phyloP scores from a whole-genome alignment of 1,140 invertebrate genomes.

The Frieseomelitta varia region DNA sequence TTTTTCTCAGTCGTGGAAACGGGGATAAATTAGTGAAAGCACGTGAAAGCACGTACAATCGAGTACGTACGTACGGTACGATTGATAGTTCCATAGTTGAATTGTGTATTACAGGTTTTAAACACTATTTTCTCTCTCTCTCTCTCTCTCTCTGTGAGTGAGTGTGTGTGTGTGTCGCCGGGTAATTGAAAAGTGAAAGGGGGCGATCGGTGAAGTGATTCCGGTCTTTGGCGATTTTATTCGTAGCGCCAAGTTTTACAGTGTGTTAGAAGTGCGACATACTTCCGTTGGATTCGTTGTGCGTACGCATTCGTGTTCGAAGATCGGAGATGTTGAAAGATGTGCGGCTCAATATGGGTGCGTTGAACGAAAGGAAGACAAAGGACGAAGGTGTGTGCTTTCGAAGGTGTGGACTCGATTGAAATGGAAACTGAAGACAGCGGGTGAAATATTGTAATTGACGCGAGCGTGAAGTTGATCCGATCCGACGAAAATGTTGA shows the following conservation, averaged over 20 bases:
- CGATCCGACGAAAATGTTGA: slow-evolving; percentile 71
- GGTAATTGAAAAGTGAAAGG: slow-evolving; percentile 20
- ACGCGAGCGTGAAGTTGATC: not conserved
- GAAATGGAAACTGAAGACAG: slow-evolving; percentile 4
- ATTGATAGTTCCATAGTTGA: slow-evolving; percentile 14
- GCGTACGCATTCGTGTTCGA: not conserved
- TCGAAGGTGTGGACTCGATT: not conserved
- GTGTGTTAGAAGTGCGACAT: not conserved
- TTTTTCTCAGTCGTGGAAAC: not conserved
- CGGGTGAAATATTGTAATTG: not conserved
- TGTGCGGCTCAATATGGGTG: no score
- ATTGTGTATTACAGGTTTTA: not conserved
- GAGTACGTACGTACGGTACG: not conserved
- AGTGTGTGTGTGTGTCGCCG: no score
- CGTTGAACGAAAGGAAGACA: not conserved
- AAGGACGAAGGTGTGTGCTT: not conserved
- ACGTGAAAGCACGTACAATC: slow-evolving; percentile 13
- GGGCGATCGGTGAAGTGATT: not conserved
- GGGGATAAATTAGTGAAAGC: not conserved
- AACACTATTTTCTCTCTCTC: not conserved
- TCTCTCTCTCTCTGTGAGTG: no score
- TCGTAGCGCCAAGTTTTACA: not conserved
- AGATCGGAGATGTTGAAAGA: not conserved
- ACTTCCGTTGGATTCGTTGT: not conserved
- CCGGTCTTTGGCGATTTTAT: not conserved